Evolutionary conservation across 2,113 vertebrate species (phyloP).

Genomic region (Forbesichthys agassizii): DNA sequence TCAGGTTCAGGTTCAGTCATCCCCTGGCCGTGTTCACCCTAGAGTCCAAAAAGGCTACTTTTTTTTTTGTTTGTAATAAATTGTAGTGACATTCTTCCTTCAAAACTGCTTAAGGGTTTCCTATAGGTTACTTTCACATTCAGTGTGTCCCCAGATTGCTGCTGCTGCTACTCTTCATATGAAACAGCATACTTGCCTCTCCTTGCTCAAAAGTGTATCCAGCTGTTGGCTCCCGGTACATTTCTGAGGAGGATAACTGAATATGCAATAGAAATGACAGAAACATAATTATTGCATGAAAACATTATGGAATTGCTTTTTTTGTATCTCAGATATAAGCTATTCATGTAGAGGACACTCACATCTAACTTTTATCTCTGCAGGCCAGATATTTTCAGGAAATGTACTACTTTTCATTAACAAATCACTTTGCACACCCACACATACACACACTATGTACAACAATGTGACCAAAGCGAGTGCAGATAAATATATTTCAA

Average conservation of each 20-base stretch:
- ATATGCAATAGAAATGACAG: conserved; percentile 70
- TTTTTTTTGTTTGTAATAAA: too few species aligned
- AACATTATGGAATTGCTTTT: conserved; percentile 19
- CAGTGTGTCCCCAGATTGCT: conserved; percentile 62
- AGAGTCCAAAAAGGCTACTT: too few species aligned
- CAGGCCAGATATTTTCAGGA: conserved; percentile 65
- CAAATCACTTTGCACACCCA: conserved; percentile 41
- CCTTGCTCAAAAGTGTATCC: conserved; percentile 58
- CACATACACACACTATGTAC: conserved; percentile 53
- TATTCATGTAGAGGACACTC: conserved; percentile 61
- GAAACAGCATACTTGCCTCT: conserved; percentile 62
- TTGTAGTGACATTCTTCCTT: conserved; percentile 13
- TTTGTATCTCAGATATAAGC: conserved; percentile 55
- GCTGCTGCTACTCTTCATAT: conserved; percentile 57
- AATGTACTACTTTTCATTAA: conserved; percentile 27
- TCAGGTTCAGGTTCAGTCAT: neutral
- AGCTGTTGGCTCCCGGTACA: conserved; percentile 26
- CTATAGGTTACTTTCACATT: conserved; percentile 76
- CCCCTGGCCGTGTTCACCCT: too few species aligned
- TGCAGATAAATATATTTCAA: conserved; percentile 36
- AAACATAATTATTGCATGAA: conserved; percentile 33
- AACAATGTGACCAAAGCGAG: conserved; percentile 72
- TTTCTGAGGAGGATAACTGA: conserved; percentile 60
- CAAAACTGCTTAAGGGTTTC: conserved; percentile 37
- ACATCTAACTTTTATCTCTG: conserved; percentile 55